Percentiles rank a stretch among this genome's conserved stretches.
phyloP scores from a whole-genome alignment of 2,888 invertebrate genomes.

The Chymomyza procnemis region DNA sequence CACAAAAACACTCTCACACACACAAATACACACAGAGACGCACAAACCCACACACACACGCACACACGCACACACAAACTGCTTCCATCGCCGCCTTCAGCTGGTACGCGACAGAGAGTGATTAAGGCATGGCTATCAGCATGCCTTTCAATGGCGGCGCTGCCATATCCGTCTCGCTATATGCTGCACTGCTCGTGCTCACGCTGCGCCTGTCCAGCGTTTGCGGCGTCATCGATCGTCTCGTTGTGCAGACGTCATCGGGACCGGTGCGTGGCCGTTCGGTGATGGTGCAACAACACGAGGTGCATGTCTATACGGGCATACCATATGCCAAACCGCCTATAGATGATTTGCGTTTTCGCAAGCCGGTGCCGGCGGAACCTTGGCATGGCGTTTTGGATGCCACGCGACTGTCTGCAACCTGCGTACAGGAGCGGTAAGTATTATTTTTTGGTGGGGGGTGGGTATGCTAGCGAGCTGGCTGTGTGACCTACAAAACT shows the following conservation, averaged over 20 bases:
- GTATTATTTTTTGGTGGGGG: constrained; percentile 20
- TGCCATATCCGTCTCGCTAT: constrained; percentile 31
- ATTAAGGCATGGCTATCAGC: constrained; percentile 50
- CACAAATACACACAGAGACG: background rate
- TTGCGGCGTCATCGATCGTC: constrained; percentile 82
- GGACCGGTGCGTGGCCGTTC: constrained; percentile 90
- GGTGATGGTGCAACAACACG: constrained; percentile 88
- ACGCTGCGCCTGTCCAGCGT: constrained; percentile 70
- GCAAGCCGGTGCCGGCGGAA: constrained; percentile 90
- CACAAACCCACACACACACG: background rate
- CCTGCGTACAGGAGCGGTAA: constrained; percentile 90
- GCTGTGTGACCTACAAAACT: no score
- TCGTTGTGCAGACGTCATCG: constrained; percentile 90
- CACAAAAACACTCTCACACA: background rate
- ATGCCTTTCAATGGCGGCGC: constrained; percentile 17
- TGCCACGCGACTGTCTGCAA: constrained; percentile 89
- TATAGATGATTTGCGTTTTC: constrained; percentile 89
- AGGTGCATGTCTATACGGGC: constrained; percentile 92
- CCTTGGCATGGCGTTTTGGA: constrained; percentile 92
- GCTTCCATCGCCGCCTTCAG: background rate
- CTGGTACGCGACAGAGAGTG: background rate
- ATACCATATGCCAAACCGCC: constrained; percentile 96
- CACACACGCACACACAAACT: background rate
- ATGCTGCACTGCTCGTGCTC: constrained; percentile 47
- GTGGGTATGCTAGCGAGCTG: no score